phyloP scores from a whole-genome alignment of 35 echinoderm and acorn worm species.

The Amphiura filiformis region DNA sequence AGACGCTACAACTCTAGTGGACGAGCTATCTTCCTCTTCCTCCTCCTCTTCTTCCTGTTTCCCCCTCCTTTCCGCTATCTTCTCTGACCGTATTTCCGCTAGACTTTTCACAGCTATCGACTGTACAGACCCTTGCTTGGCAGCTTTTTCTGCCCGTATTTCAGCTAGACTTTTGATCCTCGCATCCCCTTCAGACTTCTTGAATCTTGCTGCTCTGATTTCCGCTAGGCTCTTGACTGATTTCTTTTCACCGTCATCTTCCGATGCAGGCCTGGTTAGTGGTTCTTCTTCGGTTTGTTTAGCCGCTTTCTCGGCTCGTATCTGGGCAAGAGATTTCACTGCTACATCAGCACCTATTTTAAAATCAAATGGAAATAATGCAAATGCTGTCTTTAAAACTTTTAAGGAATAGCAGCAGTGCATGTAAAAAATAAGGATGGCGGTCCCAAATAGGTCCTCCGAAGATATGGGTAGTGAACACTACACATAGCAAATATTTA shows the following conservation, averaged over 20 bases:
- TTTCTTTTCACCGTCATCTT: not conserved
- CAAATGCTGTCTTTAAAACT: no score
- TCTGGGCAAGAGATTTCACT: not conserved
- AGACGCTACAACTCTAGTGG: not conserved
- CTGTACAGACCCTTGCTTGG: not conserved
- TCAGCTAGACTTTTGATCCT: not conserved
- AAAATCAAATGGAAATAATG: no score
- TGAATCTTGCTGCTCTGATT: not conserved
- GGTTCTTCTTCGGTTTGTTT: no score
- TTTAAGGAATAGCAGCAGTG: no score
- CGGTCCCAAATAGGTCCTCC: no score
- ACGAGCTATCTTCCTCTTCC: not conserved
- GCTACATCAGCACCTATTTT: no score
- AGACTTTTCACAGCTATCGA: conserved; percentile 1
- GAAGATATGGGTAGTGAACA: no score
- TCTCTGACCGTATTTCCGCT: not conserved
- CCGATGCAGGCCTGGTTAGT: no score
- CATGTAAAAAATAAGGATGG: no score
- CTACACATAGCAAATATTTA: no score
- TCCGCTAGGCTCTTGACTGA: not conserved
- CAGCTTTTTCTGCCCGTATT: not conserved
- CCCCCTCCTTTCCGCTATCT: not conserved
- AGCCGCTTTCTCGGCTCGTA: not conserved
- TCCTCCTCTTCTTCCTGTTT: not conserved
- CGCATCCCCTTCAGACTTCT: not conserved